Evolutionary conservation across 2,797 vertebrate genomes (phyloP).

Genomic region (Sternotherus odoratus): DNA sequence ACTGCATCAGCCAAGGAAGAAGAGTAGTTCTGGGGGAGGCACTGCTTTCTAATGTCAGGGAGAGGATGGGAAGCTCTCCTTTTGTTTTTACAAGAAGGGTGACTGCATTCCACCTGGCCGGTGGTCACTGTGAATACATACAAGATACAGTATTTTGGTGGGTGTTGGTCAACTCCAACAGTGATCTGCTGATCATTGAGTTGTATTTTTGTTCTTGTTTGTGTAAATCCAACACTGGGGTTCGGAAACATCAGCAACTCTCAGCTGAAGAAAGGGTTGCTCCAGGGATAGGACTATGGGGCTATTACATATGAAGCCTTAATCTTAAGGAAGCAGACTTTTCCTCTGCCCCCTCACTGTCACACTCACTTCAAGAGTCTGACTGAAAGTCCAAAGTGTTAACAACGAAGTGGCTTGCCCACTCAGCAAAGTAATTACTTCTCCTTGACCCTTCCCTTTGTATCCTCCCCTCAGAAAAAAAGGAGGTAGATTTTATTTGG

Average conservation of each 20-base stretch:
- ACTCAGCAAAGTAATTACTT: not conserved
- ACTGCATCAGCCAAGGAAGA: slow-evolving; percentile 1
- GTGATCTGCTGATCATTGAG: not conserved
- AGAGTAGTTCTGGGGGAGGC: not conserved
- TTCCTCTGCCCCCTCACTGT: not conserved
- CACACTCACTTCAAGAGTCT: not conserved
- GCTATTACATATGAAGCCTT: not conserved
- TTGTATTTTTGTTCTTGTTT: not conserved
- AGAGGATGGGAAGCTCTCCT: not conserved
- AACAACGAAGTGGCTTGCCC: too few relatives aligned
- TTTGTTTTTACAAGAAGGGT: not conserved
- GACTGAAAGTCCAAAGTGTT: not conserved
- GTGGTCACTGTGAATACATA: not conserved
- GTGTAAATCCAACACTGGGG: not conserved
- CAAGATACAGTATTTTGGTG: not conserved
- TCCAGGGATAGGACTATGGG: not conserved
- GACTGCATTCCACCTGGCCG: not conserved
- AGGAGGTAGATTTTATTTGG: not conserved
- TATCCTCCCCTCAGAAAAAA: not conserved
- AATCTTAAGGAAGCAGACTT: not conserved
- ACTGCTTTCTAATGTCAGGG: not conserved
- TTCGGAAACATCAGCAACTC: not conserved
- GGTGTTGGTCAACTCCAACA: not conserved
- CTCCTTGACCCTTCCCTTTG: not conserved
- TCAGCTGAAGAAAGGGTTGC: not conserved